A percentile compares a stretch with the other conserved stretches of the same genome.
Conservation (phyloP, 2,888 invertebrate genomes). For the Xylophagus ater region DNA sequence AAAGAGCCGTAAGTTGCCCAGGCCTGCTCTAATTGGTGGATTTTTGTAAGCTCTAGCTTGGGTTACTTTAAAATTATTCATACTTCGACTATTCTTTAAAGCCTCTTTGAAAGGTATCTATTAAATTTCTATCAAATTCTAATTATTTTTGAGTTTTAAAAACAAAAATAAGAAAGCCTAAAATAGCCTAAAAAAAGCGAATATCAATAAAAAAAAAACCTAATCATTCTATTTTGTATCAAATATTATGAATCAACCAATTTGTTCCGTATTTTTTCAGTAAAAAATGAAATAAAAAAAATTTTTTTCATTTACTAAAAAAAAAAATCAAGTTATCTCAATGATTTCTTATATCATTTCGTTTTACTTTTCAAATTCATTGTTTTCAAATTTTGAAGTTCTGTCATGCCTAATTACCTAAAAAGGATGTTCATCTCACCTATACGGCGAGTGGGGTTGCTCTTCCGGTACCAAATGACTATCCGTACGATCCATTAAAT, state of each 20-base stretch:
- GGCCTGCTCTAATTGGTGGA: too few relatives aligned
- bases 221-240: too few relatives aligned
- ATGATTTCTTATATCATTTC: constrained; percentile 4
- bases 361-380: constrained; percentile 6
- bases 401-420: constrained; percentile 28
- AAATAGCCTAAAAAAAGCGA: too few relatives aligned
- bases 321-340: constrained; percentile 6
- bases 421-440: constrained; percentile 29
- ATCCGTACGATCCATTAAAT: constrained; percentile 25
- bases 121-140: too few relatives aligned
- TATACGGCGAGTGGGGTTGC: constrained; percentile 36
- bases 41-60: too few relatives aligned
- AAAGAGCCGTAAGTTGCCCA: too few relatives aligned
- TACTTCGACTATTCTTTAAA: too few relatives aligned
- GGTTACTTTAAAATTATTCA: too few relatives aligned
- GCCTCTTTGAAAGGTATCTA: too few relatives aligned
- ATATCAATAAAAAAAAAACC: too few relatives aligned
- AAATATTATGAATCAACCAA: constrained; percentile 16
- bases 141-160: not conserved
- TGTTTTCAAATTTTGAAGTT: constrained; percentile 19
- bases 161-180: not conserved
- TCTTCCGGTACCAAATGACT: constrained; percentile 29
- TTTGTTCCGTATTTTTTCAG: constrained; percentile 14
- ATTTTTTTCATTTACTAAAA: constrained; percentile 19
- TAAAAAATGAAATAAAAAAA: constrained; percentile 13